These are phyloP conservation scores for Zophobas atratus DNA, from an alignment of 1,140 invertebrate genomes.

Conservation along the genomic window DNA sequence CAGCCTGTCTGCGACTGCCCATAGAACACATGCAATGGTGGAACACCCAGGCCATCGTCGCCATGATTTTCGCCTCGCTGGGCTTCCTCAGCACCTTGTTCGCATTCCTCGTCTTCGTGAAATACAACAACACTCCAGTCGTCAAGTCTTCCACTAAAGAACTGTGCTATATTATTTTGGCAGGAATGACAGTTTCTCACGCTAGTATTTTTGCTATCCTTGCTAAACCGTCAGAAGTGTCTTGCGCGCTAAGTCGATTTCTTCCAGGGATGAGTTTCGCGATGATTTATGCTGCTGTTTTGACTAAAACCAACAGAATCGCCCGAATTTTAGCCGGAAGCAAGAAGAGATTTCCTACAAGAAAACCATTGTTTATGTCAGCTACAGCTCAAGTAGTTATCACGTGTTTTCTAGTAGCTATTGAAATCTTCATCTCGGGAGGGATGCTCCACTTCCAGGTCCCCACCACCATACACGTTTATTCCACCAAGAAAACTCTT, in stretches of 20 bases:
- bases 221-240: slow-evolving; percentile 77
- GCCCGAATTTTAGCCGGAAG: slow-evolving; percentile 87
- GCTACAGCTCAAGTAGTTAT: slow-evolving; percentile 76
- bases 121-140: slow-evolving; percentile 84
- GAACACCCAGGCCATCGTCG: slow-evolving; percentile 78
- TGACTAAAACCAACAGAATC: slow-evolving; percentile 91
- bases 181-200: slow-evolving; percentile 70
- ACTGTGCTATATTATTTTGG: slow-evolving; percentile 83
- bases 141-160: slow-evolving; percentile 89
- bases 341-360: slow-evolving; percentile 85
- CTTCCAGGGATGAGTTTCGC: slow-evolving; percentile 86
- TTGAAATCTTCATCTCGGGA: slow-evolving; percentile 80
- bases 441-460: slow-evolving; percentile 81
- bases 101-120: slow-evolving; percentile 77
- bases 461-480: slow-evolving; percentile 75
- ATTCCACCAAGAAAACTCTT: slow-evolving; percentile 73
- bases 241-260: slow-evolving; percentile 80
- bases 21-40: slow-evolving; percentile 73
- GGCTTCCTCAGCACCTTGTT: slow-evolving; percentile 79
- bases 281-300: slow-evolving; percentile 86
- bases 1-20: slow-evolving; percentile 67
- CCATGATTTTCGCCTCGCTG: slow-evolving; percentile 75
- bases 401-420: slow-evolving; percentile 76
- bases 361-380: slow-evolving; percentile 81
- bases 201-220: slow-evolving; percentile 78